Conservation (phyloP, 2,113 vertebrate species). For the Lasiurus borealis region DNA sequence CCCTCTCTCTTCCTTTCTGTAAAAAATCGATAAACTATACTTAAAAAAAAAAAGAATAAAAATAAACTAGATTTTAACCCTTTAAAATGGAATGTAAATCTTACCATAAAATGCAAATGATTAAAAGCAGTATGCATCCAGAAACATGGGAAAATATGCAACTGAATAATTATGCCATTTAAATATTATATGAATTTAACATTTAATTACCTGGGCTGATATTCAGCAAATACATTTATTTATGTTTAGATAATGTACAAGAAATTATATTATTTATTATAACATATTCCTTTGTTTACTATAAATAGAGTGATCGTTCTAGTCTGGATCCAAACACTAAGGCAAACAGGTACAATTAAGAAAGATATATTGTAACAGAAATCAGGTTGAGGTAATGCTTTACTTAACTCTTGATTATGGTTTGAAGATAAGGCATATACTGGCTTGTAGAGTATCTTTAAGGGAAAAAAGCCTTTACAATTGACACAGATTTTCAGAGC, state of each 20-base stretch:
- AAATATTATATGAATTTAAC: neutral
- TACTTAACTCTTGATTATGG: slow-evolving; percentile 46
- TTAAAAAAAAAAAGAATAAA: neutral
- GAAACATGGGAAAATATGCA: neutral
- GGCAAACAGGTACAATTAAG: neutral
- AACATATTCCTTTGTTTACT: neutral
- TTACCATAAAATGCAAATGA: neutral
- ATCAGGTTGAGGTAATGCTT: neutral
- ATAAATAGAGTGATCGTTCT: neutral
- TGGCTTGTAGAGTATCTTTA: neutral
- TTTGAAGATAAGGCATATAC: slow-evolving; percentile 16
- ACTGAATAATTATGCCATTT: neutral
- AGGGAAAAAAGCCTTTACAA: neutral
- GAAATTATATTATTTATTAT: neutral
- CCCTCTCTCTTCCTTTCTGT: too few species aligned
- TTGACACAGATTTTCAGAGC: neutral
- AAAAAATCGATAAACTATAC: too few species aligned
- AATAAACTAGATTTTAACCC: neutral
- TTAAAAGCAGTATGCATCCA: neutral
- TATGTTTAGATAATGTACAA: neutral
- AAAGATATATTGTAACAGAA: neutral
- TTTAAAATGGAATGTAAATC: neutral
- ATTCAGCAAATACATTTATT: neutral
- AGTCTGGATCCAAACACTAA: slow-evolving; percentile 9
- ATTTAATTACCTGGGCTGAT: neutral